Percentiles rank a stretch among this genome's conserved stretches.
Conservation (phyloP, 2,888 invertebrate genomes). For the Choristoneura rosaceana region DNA sequence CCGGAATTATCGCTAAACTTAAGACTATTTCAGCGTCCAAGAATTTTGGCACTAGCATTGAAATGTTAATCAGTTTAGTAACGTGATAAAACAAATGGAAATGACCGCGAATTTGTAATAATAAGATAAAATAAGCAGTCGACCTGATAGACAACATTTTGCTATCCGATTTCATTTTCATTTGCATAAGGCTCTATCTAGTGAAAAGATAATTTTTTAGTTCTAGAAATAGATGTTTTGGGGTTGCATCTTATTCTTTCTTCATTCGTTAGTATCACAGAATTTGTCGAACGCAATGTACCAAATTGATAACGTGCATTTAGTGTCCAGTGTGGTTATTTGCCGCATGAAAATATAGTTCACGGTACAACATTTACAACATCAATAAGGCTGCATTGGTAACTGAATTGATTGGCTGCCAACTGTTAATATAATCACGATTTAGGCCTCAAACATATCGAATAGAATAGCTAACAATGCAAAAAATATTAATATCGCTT, state of each 20-base stretch:
- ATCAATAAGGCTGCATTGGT: slow-evolving; percentile 29
- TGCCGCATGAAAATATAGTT: slow-evolving; percentile 6
- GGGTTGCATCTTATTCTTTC: not conserved
- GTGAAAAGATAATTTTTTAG: not conserved
- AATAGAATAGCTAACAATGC: slow-evolving; percentile 19
- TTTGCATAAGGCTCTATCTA: no score
- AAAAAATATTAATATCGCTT: slow-evolving; percentile 32
- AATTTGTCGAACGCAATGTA: not conserved
- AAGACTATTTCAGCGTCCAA: not conserved
- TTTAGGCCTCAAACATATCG: slow-evolving; percentile 33
- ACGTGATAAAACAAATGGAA: not conserved
- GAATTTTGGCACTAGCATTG: slow-evolving; percentile 5
- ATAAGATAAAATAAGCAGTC: not conserved
- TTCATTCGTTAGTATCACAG: not conserved
- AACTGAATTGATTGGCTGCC: slow-evolving; percentile 27
- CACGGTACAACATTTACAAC: slow-evolving; percentile 5
- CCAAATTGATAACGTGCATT: not conserved
- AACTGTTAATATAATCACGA: slow-evolving; percentile 13
- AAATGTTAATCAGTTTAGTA: not conserved
- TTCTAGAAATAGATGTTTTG: not conserved
- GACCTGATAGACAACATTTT: not conserved
- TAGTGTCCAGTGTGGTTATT: slow-evolving; percentile 34
- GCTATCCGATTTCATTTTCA: no score
- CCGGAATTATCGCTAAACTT: not conserved
- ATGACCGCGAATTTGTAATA: not conserved